Percentiles rank a stretch among this genome's conserved stretches.
These are phyloP conservation scores for Hydrocynus forskahlii DNA, from an alignment of 2,797 vertebrate species.

Conservation along the genomic window DNA sequence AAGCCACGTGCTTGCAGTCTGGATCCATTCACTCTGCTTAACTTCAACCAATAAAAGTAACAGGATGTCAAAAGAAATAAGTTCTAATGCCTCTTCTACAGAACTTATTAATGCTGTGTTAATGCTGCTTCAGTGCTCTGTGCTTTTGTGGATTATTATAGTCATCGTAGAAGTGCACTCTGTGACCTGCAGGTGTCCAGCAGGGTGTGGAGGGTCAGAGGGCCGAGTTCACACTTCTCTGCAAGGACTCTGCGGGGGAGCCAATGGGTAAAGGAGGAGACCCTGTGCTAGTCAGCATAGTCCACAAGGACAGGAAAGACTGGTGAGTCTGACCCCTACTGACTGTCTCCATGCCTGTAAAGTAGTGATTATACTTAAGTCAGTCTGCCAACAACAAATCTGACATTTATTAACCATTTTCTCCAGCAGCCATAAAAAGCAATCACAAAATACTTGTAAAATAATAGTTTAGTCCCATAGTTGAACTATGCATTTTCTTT, in stretches of 20 bases:
- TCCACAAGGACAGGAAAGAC: slow-evolving; percentile 82
- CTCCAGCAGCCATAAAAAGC: too few relatives aligned
- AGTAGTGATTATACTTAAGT: too few relatives aligned
- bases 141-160: not conserved
- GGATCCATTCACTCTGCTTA: not conserved
- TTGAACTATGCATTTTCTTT: too few relatives aligned
- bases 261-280: slow-evolving; percentile 82
- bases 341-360: not conserved
- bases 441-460: too few relatives aligned
- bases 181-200: slow-evolving; percentile 75
- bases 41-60: not conserved
- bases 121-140: too few relatives aligned
- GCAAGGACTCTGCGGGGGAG: slow-evolving; percentile 79
- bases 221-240: slow-evolving; percentile 83
- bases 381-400: too few relatives aligned
- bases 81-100: not conserved
- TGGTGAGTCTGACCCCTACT: slow-evolving; percentile 74
- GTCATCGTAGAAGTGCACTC: not conserved
- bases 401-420: too few relatives aligned
- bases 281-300: slow-evolving; percentile 78
- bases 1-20: not conserved
- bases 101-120: too few relatives aligned
- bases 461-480: too few relatives aligned
- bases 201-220: slow-evolving; percentile 75
- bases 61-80: not conserved